Evolutionary conservation across 2,888 invertebrate genomes (phyloP).

Genomic region (Amblyjoppa fuscipennis): DNA sequence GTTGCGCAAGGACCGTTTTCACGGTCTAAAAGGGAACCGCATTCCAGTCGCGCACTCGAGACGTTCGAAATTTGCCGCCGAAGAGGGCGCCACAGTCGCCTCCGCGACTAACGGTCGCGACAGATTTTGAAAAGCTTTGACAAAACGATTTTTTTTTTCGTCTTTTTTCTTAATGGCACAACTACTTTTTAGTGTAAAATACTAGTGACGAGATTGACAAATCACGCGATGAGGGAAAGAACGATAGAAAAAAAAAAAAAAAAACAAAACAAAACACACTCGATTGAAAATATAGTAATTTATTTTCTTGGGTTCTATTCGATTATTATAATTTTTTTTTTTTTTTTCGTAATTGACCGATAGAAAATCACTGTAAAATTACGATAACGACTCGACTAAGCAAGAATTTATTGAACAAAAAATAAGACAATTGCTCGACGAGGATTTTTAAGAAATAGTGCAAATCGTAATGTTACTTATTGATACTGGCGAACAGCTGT

Average conservation of each 20-base stretch:
- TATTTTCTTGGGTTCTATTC: neutral
- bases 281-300: conserved; percentile 1
- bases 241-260: conserved; percentile 1
- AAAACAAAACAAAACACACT: conserved; percentile 41
- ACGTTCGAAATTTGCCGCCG: neutral
- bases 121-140: neutral
- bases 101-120: neutral
- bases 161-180: conserved; percentile 70
- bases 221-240: neutral
- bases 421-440: conserved; percentile 21
- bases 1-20: neutral
- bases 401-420: too few species aligned
- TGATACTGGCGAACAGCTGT: conserved; percentile 72
- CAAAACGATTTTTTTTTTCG: neutral
- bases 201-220: neutral
- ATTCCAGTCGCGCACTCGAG: neutral
- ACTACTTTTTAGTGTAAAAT: conserved; percentile 74
- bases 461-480: conserved; percentile 73
- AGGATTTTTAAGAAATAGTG: conserved; percentile 64
- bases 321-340: conserved; percentile 19
- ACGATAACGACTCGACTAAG: conserved; percentile 48
- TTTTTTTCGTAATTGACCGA: neutral
- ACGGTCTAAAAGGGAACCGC: neutral
- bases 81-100: neutral
- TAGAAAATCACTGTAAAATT: conserved; percentile 2